Conservation (phyloP, 2,113 vertebrate species). For the Leucoraja erinaceus region DNA sequence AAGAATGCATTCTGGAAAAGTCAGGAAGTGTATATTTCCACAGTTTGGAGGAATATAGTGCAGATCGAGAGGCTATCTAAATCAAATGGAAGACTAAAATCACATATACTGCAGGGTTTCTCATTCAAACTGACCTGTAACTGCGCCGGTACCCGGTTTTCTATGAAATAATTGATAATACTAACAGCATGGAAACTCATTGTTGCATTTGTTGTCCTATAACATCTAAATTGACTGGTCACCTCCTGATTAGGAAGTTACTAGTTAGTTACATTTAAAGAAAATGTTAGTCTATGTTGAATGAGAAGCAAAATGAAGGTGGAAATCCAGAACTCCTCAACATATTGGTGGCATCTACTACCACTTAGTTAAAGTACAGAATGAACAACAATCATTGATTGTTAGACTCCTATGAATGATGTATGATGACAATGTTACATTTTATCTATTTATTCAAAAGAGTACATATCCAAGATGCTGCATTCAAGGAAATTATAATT, state of each 20-base stretch:
- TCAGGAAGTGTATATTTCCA: background rate
- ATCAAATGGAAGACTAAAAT: background rate
- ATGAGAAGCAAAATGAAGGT: background rate
- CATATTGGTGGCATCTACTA: background rate
- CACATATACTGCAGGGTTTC: background rate
- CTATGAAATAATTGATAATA: background rate
- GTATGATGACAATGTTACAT: background rate
- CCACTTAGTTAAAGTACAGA: background rate
- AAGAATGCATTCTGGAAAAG: background rate
- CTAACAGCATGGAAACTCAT: background rate
- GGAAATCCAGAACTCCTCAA: background rate
- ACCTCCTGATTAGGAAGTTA: background rate
- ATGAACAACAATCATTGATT: background rate
- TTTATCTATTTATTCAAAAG: background rate
- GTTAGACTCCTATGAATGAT: background rate
- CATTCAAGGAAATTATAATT: background rate
- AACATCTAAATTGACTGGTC: background rate
- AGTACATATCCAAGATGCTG: background rate
- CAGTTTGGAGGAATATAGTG: background rate
- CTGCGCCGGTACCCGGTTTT: background rate
- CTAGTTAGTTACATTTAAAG: background rate
- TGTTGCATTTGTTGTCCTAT: background rate
- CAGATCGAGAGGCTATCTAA: background rate
- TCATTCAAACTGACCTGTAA: background rate
- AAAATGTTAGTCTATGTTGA: background rate